Evolutionary conservation across 2,888 invertebrate genomes (phyloP).

Genomic region (Trissoscelio sp.): DNA sequence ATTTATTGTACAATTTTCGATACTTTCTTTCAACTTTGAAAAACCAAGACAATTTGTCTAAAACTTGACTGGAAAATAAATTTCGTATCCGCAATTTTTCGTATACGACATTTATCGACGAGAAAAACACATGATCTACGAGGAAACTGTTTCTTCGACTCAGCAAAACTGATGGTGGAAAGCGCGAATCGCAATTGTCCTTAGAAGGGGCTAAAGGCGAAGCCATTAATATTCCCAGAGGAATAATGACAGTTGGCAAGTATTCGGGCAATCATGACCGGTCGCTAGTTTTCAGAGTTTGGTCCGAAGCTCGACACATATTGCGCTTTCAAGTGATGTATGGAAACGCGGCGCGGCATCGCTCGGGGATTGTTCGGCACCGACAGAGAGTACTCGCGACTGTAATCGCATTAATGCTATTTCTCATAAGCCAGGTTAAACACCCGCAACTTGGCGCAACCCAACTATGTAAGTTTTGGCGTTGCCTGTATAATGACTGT

Average conservation of each 20-base stretch:
- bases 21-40: no score
- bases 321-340: slow-evolving; percentile 49
- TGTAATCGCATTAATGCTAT: slow-evolving; percentile 52
- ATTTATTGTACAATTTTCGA: no score
- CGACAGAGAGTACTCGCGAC: slow-evolving; percentile 1
- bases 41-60: no score
- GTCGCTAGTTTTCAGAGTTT: slow-evolving; percentile 13
- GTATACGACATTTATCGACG: background rate
- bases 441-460: slow-evolving; percentile 42
- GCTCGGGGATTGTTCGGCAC: slow-evolving; percentile 21
- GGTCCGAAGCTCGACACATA: slow-evolving; percentile 32
- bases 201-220: no score
- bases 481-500: slow-evolving; percentile 48
- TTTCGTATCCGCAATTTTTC: background rate
- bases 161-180: slow-evolving; percentile 8
- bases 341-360: slow-evolving; percentile 15
- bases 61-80: no score
- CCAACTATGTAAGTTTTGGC: slow-evolving; percentile 41
- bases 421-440: slow-evolving; percentile 62
- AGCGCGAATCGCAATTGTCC: no score
- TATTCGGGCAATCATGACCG: slow-evolving; percentile 22
- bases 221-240: slow-evolving; percentile 16
- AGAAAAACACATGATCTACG: background rate
- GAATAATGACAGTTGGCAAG: slow-evolving; percentile 47
- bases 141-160: background rate